Evolutionary conservation across 2,888 invertebrate species (phyloP), one percentile per base, ranked within the genome.

Genomic region (Eulithis prunata): DNA sequence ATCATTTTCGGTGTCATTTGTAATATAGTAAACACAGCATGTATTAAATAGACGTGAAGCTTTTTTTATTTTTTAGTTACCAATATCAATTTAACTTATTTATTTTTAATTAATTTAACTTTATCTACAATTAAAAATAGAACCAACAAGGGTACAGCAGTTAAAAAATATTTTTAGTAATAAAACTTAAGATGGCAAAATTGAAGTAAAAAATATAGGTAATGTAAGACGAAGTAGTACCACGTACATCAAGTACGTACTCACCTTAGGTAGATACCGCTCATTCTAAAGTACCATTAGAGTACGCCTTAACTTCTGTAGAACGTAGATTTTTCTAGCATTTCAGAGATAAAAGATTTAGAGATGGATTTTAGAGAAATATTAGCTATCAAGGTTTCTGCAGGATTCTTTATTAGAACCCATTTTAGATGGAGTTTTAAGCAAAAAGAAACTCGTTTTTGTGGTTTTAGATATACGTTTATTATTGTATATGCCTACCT

Each of bases 271-370:
- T 52, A 57, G 65, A 57, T 57, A 57, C 61, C 61, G 53, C 61
- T 66, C 65, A 57, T 47, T 28, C 61, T 66, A 13, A 65, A 66
- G 61, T 66, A 62, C 61, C 54, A 62, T 65, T 65, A 57, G 46
- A 56, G 52, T 46, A 7, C 8, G 38, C 14, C 54, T 47, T 59
- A 43, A 65, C 65, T 65, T 65, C 53, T 53, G 41, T 60, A 53
- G 41, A 14, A 55, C 55, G 56, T 51, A 61, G 56, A 56, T 51
- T 56, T 62, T 62, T 62, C 56, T 32, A 61, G 61, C 54, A 53
- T 53, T 61, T 46, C 14, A 32, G 43, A 56, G 62, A 51, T 62
- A 56, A 41, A 60, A 56, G 41, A 43, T 56, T 56, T 38, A 46
- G n/a, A 6, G 7, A 43, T 51, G 51, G 45, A 45, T 56, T 64